A percentile compares a stretch with the other conserved stretches of the same genome.
phyloP scores from a whole-genome alignment of 2,797 vertebrate genomes.

The Alcedo atthis region DNA sequence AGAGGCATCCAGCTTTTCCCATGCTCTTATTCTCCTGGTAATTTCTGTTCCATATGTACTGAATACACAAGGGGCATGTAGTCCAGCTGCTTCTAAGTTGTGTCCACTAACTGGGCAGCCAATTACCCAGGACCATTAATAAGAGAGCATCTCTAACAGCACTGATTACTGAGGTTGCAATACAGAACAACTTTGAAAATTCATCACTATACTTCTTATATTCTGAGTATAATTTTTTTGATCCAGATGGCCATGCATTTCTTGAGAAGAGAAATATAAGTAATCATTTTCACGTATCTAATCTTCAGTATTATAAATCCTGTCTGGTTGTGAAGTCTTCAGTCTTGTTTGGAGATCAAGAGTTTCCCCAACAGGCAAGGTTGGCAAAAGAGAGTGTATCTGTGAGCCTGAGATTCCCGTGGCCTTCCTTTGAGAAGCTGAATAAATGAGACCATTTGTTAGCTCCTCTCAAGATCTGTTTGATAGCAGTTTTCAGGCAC shows the following conservation, averaged over 20 bases:
- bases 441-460: background rate
- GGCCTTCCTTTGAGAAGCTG: background rate
- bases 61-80: background rate
- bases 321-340: background rate
- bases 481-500: background rate
- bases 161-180: background rate
- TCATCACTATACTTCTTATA: fast-evolving
- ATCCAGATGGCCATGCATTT: background rate
- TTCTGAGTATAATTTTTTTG: background rate
- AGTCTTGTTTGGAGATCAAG: background rate
- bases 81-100: background rate
- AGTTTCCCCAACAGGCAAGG: background rate
- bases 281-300: background rate
- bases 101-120: background rate
- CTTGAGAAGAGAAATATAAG: background rate
- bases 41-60: background rate
- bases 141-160: background rate
- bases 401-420: background rate
- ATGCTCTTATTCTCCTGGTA: background rate
- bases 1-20: background rate
- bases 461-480: background rate
- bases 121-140: background rate
- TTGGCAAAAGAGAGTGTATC: background rate
- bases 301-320: fast-evolving
- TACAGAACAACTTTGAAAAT: background rate